These are phyloP conservation scores for Agriopis aurantiaria DNA, from an alignment of 2,888 invertebrate genomes.

Conservation along the genomic window DNA sequence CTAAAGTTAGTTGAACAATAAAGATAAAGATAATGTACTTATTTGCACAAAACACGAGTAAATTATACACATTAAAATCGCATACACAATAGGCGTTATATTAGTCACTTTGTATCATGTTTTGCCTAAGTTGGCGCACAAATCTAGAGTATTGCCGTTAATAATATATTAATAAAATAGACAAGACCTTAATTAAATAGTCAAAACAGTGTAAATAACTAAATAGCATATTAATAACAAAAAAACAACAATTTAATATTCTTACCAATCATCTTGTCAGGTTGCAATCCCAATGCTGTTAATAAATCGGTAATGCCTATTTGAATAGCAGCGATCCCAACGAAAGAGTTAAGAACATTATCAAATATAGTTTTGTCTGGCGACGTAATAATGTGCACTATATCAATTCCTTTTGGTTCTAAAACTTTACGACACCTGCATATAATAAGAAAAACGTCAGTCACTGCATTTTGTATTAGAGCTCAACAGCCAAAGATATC, in stretches of 20 bases:
- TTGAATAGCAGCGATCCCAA: slow-evolving; percentile 91
- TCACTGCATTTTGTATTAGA: neutral
- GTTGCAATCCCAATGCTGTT: slow-evolving; percentile 84
- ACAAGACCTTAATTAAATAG: no score
- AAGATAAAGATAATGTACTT: neutral
- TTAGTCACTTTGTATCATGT: no score
- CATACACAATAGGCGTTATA: no score
- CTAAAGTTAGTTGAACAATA: no score
- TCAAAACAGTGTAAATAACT: no score
- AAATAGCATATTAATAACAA: neutral
- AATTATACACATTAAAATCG: no score
- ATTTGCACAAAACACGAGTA: no score
- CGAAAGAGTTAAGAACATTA: slow-evolving; percentile 90
- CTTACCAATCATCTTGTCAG: slow-evolving; percentile 92
- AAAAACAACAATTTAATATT: neutral
- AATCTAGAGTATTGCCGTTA: no score
- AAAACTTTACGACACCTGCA: slow-evolving; percentile 85
- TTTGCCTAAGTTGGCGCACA: no score
- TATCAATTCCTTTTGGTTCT: slow-evolving; percentile 87
- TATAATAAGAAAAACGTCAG: slow-evolving; percentile 16
- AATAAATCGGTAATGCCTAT: slow-evolving; percentile 83
- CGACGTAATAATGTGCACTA: slow-evolving; percentile 89
- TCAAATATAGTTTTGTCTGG: slow-evolving; percentile 82
- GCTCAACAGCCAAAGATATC: no score
- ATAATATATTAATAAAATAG: no score